Evolutionary conservation across 2,888 invertebrate genomes (phyloP).

Genomic region (Orgyia antiqua): DNA sequence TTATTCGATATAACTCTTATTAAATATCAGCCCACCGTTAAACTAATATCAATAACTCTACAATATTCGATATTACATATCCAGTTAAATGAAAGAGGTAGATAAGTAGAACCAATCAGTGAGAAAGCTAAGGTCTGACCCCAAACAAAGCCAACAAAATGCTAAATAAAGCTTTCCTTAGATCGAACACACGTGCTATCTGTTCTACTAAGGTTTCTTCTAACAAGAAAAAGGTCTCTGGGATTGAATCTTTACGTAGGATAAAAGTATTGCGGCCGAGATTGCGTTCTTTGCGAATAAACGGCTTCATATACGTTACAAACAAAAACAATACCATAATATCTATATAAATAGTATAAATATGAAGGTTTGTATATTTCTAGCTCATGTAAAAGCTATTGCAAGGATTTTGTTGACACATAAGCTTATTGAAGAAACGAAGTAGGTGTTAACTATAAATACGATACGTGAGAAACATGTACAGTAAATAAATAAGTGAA

Average conservation of each 20-base stretch:
- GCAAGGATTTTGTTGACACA: no score
- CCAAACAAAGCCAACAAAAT: conserved; percentile 35
- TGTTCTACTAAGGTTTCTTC: conserved; percentile 18
- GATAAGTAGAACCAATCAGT: conserved; percentile 46
- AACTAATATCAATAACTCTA: no score
- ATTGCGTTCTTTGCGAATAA: conserved; percentile 10
- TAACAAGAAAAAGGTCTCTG: conserved; percentile 14
- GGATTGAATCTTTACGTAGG: conserved; percentile 15
- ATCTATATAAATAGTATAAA: no score
- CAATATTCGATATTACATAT: conserved; percentile 12
- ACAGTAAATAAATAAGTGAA: no score
- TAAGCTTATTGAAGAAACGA: no score
- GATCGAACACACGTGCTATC: conserved; percentile 31
- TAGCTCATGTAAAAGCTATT: no score
- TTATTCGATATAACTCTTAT: no score
- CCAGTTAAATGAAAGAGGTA: conserved; percentile 28
- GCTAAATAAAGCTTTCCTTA: conserved; percentile 42
- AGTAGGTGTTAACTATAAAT: no score
- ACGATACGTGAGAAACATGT: no score
- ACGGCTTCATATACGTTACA: conserved; percentile 4
- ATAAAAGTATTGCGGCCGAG: conserved; percentile 24
- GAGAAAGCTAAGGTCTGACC: conserved; percentile 50
- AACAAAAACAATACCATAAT: conserved; percentile 1
- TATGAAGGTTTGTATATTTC: no score
- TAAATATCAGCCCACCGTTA: no score